These are phyloP conservation scores for Gastracanthus pulcherrimus DNA, from an alignment of 2,888 invertebrate genomes.

Conservation along the genomic window DNA sequence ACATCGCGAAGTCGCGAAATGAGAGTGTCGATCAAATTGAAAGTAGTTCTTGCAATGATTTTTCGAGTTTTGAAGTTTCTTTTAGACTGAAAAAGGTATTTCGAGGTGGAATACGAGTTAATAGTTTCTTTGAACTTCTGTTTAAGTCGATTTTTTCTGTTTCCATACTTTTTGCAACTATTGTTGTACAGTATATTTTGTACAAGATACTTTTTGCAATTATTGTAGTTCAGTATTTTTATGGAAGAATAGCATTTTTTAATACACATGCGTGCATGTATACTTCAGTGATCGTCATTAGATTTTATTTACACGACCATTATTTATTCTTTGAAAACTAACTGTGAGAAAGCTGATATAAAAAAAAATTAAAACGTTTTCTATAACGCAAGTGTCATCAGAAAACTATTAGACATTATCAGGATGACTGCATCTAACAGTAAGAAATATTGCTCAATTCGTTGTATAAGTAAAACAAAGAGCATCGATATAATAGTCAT, in stretches of 20 bases:
- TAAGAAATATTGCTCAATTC: constrained; percentile 16
- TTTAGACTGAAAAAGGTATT: too few species aligned
- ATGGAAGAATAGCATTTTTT: too few species aligned
- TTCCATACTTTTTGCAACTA: neutral
- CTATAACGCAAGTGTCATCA: constrained; percentile 21
- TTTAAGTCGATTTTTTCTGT: too few species aligned
- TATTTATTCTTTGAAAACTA: neutral
- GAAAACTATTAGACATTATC: neutral
- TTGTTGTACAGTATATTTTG: neutral
- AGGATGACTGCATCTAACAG: constrained; percentile 4
- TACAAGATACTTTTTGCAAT: neutral
- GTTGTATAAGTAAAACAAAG: neutral
- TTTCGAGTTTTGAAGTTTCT: neutral
- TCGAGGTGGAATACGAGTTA: too few species aligned
- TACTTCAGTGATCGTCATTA: too few species aligned
- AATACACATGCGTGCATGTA: neutral
- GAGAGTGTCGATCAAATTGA: constrained; percentile 39
- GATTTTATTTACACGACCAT: neutral
- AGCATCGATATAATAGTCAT: constrained; percentile 7
- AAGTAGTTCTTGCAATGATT: neutral
- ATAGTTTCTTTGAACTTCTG: too few species aligned
- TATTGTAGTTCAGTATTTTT: neutral
- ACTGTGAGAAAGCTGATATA: neutral
- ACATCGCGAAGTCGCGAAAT: neutral
- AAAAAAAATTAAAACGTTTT: neutral